These are phyloP conservation scores for Eulemur rufifrons DNA, from an alignment of 2,113 vertebrate genomes.

Conservation along the genomic window DNA sequence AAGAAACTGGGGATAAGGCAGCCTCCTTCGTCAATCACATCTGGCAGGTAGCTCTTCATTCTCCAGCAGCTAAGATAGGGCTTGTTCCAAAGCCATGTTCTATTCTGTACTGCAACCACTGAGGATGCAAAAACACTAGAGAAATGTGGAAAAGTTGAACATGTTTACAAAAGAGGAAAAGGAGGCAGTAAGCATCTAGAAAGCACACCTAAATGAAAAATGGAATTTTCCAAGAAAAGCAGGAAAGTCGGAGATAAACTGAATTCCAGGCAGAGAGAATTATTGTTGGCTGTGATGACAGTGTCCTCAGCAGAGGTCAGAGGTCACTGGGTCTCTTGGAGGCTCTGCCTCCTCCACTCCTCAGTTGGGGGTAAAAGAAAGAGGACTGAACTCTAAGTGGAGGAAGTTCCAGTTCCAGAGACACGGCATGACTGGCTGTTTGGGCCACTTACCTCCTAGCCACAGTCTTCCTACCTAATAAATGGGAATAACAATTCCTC, in stretches of 20 bases:
- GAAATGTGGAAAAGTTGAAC: neutral
- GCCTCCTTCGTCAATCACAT: neutral
- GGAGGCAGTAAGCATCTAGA: neutral
- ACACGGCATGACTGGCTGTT: accelerated
- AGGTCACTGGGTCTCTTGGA: neutral
- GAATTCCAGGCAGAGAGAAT: neutral
- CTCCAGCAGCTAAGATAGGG: neutral
- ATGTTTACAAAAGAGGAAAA: conserved; percentile 3
- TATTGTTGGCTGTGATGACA: neutral
- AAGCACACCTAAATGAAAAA: conserved; percentile 16
- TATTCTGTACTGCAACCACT: neutral
- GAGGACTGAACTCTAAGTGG: neutral
- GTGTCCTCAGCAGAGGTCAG: neutral
- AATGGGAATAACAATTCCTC: neutral
- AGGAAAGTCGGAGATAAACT: neutral
- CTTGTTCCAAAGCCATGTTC: neutral
- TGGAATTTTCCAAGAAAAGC: conserved; percentile 27
- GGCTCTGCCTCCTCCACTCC: no score
- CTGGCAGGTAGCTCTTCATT: neutral
- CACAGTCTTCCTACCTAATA: neutral
- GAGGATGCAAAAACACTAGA: neutral
- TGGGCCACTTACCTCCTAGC: neutral
- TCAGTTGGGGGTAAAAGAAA: neutral
- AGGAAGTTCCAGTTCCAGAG: neutral
- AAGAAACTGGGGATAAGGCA: neutral